Percentiles rank a stretch among this genome's conserved stretches.
Conservation (phyloP, 2,888 invertebrate genomes). For the Chaetogeoica ovagalla region DNA sequence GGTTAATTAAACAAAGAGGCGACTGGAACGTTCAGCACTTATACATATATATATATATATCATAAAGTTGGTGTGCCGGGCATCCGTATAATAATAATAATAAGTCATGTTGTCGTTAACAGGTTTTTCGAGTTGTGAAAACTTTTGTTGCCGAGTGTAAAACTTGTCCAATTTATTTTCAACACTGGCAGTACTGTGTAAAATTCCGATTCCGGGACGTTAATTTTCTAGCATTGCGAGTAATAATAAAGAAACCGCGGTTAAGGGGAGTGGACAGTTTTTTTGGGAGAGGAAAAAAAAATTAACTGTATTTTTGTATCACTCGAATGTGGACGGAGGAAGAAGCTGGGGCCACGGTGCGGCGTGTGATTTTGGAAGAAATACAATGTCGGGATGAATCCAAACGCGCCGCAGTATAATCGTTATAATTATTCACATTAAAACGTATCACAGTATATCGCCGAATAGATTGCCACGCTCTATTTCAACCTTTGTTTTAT, state of each 20-base stretch:
- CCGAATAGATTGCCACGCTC: neutral
- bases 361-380: neutral
- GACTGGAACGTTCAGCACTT: conserved; percentile 5
- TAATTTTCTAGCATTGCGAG: conserved; percentile 35
- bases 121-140: conserved; percentile 52
- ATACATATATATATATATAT: conserved; percentile 42
- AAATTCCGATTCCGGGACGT: conserved; percentile 45
- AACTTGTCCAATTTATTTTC: conserved; percentile 51
- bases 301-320: neutral
- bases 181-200: neutral
- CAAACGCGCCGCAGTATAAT: neutral
- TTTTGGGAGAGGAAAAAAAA: neutral
- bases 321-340: neutral
- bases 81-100: conserved; percentile 29
- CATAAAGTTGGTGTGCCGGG: conserved; percentile 42
- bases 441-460: neutral
- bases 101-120: conserved; percentile 53
- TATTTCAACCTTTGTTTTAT: neutral
- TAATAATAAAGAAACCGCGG: conserved; percentile 34
- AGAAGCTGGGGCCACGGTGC: neutral
- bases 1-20: conserved; percentile 37
- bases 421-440: neutral
- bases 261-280: neutral
- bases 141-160: conserved; percentile 50
- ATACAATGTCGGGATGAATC: neutral